Percentiles rank a stretch among this genome's conserved stretches.
Evolutionary conservation across 1,140 invertebrate species (phyloP).

Genomic region (Popillia japonica): DNA sequence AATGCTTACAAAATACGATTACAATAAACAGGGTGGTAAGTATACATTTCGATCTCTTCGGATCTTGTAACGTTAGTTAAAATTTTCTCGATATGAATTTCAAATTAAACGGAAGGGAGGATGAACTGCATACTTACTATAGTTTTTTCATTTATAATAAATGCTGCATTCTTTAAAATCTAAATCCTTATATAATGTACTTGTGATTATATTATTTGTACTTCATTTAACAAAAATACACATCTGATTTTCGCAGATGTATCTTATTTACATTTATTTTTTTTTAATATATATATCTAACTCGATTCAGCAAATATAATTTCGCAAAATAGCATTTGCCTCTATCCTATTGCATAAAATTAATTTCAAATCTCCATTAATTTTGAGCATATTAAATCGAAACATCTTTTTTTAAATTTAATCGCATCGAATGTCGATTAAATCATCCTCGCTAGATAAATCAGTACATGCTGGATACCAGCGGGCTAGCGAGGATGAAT

Average conservation of each 20-base stretch:
- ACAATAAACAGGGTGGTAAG: not conserved
- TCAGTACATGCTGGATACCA: constrained; percentile 43
- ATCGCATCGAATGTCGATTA: not conserved
- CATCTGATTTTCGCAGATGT: constrained; percentile 52
- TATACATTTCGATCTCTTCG: constrained; percentile 42
- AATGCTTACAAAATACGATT: constrained; percentile 37
- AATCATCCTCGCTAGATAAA: constrained; percentile 40
- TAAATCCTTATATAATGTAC: constrained; percentile 46
- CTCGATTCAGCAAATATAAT: constrained; percentile 27
- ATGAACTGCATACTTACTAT: constrained; percentile 42
- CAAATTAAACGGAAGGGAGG: constrained; percentile 35
- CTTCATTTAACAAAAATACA: constrained; percentile 60
- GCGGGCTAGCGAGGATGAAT: not conserved
- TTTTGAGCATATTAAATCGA: constrained; percentile 31
- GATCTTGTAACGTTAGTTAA: too few relatives aligned
- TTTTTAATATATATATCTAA: constrained; percentile 37
- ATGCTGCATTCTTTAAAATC: constrained; percentile 45
- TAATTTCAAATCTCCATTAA: constrained; percentile 32
- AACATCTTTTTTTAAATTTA: constrained; percentile 35
- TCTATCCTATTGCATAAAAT: constrained; percentile 8
- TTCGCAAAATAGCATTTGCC: constrained; percentile 52
- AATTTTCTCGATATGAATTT: constrained; percentile 36
- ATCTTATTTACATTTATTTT: constrained; percentile 48
- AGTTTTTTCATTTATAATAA: constrained; percentile 6
- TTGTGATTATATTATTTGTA: constrained; percentile 59